phyloP scores from a whole-genome alignment of 2,888 invertebrate species.

The Meteorus cinctellus region DNA sequence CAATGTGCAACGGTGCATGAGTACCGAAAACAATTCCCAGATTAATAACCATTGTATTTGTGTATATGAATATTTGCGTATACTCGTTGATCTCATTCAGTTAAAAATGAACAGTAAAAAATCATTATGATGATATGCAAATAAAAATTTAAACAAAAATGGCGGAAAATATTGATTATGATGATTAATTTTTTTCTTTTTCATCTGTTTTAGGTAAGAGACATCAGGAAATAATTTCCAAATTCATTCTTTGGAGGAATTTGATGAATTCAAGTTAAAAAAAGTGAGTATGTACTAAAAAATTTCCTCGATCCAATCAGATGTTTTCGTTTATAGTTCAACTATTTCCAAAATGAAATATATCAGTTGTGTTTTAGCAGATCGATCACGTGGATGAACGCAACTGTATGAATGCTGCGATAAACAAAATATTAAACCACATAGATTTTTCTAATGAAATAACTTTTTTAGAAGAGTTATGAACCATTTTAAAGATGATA shows the following conservation, averaged over 20 bases:
- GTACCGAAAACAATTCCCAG: conserved; percentile 36
- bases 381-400: too few relatives aligned
- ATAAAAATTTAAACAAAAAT: neutral
- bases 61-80: neutral
- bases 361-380: too few relatives aligned
- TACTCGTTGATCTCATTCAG: neutral
- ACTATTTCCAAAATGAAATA: too few relatives aligned
- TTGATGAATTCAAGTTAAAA: neutral
- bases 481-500: too few relatives aligned
- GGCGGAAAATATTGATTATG: neutral
- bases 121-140: neutral
- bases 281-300: conserved; percentile 33
- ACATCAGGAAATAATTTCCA: neutral
- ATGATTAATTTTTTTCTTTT: conserved; percentile 14
- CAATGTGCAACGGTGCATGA: conserved; percentile 12
- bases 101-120: conserved; percentile 1
- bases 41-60: conserved; percentile 31
- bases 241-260: neutral
- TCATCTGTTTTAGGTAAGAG: conserved; percentile 50
- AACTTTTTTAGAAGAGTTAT: too few relatives aligned
- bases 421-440: too few relatives aligned
- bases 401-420: too few relatives aligned
- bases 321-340: too few relatives aligned
- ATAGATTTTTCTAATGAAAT: too few relatives aligned
- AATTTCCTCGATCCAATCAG: too few relatives aligned